These are phyloP conservation scores for Parotia lawesii DNA, from an alignment of 2,113 vertebrate genomes.

Conservation along the genomic window DNA sequence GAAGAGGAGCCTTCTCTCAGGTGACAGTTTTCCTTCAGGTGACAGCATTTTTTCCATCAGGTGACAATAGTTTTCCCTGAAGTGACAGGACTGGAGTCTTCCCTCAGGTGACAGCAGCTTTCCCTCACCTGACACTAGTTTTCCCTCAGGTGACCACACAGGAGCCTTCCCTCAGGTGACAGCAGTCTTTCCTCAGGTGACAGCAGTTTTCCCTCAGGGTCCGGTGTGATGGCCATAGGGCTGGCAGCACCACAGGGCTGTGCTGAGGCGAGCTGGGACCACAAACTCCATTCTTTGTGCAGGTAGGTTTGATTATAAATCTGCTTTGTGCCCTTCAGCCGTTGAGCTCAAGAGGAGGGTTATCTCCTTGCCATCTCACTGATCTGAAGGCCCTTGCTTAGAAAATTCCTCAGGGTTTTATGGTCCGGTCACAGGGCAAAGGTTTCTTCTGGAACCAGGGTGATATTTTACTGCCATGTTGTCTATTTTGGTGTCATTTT, in stretches of 20 bases:
- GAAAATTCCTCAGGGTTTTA: neutral
- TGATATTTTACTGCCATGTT: neutral
- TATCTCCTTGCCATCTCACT: neutral
- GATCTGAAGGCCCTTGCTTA: neutral
- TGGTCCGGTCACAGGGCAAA: too few relatives aligned
- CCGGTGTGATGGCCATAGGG: neutral
- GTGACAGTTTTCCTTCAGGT: neutral
- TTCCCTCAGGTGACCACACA: neutral
- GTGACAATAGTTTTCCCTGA: fast-evolving
- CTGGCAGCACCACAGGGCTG: fast-evolving
- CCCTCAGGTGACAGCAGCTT: neutral
- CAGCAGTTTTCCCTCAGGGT: neutral
- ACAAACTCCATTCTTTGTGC: neutral
- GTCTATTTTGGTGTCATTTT: neutral
- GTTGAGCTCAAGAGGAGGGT: too few relatives aligned
- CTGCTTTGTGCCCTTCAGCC: neutral
- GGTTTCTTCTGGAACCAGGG: neutral
- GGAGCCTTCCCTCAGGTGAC: neutral
- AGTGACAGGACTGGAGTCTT: neutral
- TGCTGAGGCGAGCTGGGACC: neutral
- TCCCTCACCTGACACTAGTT: neutral
- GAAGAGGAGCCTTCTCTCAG: neutral
- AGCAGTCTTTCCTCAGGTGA: fast-evolving
- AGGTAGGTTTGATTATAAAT: neutral
- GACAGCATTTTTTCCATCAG: neutral